Evolutionary conservation across 2,888 invertebrate species (phyloP).

Genomic region (Ornithoptera priamus): DNA sequence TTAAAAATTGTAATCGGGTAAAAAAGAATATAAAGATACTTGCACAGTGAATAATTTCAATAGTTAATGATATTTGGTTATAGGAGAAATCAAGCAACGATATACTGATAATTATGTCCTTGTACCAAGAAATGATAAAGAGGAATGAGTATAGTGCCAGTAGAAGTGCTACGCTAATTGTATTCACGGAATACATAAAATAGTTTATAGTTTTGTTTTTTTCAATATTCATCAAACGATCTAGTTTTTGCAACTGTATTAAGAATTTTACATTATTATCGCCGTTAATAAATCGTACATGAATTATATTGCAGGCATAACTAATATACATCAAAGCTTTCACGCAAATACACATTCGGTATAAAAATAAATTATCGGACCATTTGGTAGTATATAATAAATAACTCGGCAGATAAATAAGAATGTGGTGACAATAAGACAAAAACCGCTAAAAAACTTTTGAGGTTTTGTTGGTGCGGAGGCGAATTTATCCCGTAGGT

Average conservation of each 20-base stretch:
- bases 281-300: conserved; percentile 52
- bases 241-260: conserved; percentile 55
- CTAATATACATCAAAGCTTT: conserved; percentile 35
- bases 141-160: conserved; percentile 30
- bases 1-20: conserved; percentile 49
- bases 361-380: conserved; percentile 24
- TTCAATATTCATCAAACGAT: conserved; percentile 51
- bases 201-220: conserved; percentile 41
- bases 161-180: conserved; percentile 31
- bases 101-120: conserved; percentile 11
- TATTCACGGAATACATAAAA: conserved; percentile 36
- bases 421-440: conserved; percentile 24
- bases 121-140: conserved; percentile 14
- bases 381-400: conserved; percentile 20
- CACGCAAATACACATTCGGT: conserved; percentile 21
- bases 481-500: conserved; percentile 49
- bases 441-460: conserved; percentile 45
- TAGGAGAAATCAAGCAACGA: conserved; percentile 32
- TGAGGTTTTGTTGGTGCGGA: conserved; percentile 49
- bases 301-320: conserved; percentile 42
- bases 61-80: conserved; percentile 40
- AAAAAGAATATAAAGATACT: conserved; percentile 49
- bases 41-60: conserved; percentile 49
- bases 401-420: conserved; percentile 29
- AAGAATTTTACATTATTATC: conserved; percentile 48